phyloP scores from a whole-genome alignment of 64 coral and sea anemone species.

The Anthopleura sola region DNA sequence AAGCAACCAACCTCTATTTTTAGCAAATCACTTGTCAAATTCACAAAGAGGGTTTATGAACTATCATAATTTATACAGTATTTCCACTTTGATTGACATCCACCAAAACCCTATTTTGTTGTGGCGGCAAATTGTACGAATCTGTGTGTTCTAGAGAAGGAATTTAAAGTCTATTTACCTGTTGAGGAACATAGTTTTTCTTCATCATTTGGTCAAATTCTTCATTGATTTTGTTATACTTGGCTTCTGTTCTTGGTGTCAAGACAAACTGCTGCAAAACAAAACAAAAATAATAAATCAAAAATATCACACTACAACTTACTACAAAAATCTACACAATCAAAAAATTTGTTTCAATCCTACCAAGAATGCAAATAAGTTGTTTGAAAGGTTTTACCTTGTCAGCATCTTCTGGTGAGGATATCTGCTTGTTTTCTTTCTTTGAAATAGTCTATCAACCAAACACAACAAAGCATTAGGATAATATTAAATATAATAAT shows the following conservation, averaged over 20 bases:
- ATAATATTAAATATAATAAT: neutral
- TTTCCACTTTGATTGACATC: too few species aligned
- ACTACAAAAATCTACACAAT: too few species aligned
- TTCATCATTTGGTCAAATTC: conserved; percentile 99
- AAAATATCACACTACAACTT: neutral
- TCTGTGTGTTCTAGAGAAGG: too few species aligned
- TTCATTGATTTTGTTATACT: conserved; percentile 99
- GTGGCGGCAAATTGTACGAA: too few species aligned
- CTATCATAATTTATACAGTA: too few species aligned
- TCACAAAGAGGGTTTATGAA: too few species aligned
- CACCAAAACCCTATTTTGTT: too few species aligned
- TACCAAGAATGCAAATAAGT: neutral
- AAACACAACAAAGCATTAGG: neutral
- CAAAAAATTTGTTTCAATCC: too few species aligned
- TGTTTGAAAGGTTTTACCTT: conserved; percentile 50
- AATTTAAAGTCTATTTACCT: neutral
- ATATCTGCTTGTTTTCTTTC: conserved; percentile 91
- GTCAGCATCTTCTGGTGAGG: conserved; percentile 90
- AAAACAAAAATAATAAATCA: neutral
- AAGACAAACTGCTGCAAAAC: conserved; percentile 87
- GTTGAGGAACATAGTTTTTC: conserved; percentile 78
- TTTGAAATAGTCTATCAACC: conserved; percentile 82
- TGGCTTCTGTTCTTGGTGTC: conserved; percentile 95
- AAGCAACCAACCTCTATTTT: too few species aligned
- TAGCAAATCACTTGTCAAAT: too few species aligned